Conservation (phyloP, 2,113 vertebrate species). For the Columba janthina region DNA sequence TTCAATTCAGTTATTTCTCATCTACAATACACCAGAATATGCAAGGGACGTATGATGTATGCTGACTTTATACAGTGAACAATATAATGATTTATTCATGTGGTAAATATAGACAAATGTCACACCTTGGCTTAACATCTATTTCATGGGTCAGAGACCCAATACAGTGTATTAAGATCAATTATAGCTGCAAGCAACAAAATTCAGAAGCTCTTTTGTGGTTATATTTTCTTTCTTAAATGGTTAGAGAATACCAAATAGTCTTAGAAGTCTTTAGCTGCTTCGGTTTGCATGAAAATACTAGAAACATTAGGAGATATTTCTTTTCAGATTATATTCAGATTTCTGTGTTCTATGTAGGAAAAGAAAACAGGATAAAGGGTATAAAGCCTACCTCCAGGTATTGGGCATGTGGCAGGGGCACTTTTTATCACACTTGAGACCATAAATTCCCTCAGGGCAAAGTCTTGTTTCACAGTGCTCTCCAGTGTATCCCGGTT, state of each 20-base stretch:
- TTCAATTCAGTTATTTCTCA: neutral
- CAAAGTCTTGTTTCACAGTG: conserved; percentile 88
- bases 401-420: conserved; percentile 87
- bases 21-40: neutral
- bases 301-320: neutral
- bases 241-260: neutral
- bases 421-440: conserved; percentile 87
- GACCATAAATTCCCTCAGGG: conserved; percentile 84
- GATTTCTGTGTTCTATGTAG: neutral
- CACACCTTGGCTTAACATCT: neutral
- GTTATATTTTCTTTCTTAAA: neutral
- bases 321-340: neutral
- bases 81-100: neutral
- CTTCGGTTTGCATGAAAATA: neutral
- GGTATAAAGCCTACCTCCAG: conserved; percentile 77
- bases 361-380: neutral
- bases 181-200: neutral
- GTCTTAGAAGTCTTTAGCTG: neutral
- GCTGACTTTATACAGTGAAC: neutral
- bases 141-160: neutral
- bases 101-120: neutral
- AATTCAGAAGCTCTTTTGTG: neutral
- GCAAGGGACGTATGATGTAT: neutral
- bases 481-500: conserved; percentile 87
- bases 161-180: neutral